These are phyloP conservation scores for Dipodomys stephensi DNA, from an alignment of 2,113 vertebrate species.

Conservation along the genomic window DNA sequence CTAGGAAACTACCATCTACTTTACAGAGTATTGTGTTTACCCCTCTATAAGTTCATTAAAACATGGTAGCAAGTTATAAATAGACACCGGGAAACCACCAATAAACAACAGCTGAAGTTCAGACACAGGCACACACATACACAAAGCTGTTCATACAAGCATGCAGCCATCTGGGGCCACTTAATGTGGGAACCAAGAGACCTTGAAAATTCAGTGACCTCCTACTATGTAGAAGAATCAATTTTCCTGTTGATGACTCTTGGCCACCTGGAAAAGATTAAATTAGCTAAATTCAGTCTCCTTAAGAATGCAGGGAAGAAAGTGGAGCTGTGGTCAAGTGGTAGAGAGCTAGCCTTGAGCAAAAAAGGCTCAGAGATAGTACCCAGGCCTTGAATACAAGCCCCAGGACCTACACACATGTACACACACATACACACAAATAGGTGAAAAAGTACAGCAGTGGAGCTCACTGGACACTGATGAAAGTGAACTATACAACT, in stretches of 20 bases:
- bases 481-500: too few relatives aligned
- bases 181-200: background rate
- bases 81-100: background rate
- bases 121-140: too few relatives aligned
- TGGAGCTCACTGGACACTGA: too few relatives aligned
- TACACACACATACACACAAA: too few relatives aligned
- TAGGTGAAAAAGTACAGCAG: too few relatives aligned
- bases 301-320: background rate
- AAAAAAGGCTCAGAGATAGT: background rate
- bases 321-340: background rate
- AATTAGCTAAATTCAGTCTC: background rate
- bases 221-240: background rate
- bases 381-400: too few relatives aligned
- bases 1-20: background rate
- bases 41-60: background rate
- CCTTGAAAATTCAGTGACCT: background rate
- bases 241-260: background rate
- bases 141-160: background rate
- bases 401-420: too few relatives aligned
- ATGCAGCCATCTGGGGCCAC: background rate
- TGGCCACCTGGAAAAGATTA: background rate
- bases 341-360: too few relatives aligned
- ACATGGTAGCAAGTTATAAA: background rate
- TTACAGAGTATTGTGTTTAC: background rate
- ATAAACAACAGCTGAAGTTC: background rate